These are phyloP conservation scores for Tetramorium simillimum DNA, from an alignment of 1,140 invertebrate genomes.

Conservation along the genomic window DNA sequence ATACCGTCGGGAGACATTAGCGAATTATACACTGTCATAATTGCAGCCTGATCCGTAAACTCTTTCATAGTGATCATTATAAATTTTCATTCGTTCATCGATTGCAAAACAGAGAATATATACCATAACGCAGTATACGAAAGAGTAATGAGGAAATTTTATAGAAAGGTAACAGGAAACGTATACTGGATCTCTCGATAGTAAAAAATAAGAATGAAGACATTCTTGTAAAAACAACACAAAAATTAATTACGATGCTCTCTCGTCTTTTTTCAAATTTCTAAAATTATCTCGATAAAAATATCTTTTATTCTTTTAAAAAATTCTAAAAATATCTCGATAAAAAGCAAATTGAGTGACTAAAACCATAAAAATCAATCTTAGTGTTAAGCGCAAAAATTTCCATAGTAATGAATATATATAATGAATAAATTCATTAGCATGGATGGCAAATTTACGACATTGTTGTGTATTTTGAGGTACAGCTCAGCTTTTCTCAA, in stretches of 20 bases:
- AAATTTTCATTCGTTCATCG: background rate
- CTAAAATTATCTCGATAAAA: background rate
- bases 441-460: too few species aligned
- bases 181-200: background rate
- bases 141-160: too few species aligned
- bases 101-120: background rate
- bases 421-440: too few species aligned
- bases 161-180: background rate
- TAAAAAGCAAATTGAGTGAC: background rate
- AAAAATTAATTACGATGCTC: background rate
- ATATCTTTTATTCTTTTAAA: too few species aligned
- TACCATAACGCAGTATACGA: background rate
- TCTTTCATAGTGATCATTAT: background rate
- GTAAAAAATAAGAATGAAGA: too few species aligned
- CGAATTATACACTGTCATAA: constrained; percentile 26
- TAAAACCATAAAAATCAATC: background rate
- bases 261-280: background rate
- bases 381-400: background rate
- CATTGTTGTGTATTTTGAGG: background rate
- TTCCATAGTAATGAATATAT: background rate
- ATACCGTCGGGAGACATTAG: constrained; percentile 31
- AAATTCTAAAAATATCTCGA: background rate
- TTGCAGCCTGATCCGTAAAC: constrained; percentile 10
- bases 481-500: background rate
- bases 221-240: too few species aligned